Conservation (phyloP, 1,140 invertebrate species). For the Drosophila novamexicana region DNA sequence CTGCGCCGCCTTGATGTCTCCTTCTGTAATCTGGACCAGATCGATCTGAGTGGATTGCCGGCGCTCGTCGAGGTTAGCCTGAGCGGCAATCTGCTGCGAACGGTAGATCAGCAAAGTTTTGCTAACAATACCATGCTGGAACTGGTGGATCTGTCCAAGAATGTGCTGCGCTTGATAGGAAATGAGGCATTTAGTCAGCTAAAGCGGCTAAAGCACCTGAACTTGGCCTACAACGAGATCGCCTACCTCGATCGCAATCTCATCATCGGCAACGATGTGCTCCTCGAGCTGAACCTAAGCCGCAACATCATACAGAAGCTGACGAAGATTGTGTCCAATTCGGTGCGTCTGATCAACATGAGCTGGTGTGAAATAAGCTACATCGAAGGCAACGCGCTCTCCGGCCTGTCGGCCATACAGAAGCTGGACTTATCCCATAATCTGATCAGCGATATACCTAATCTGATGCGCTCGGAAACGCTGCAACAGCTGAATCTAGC, state of each 20-base stretch:
- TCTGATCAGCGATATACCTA: conserved; percentile 86
- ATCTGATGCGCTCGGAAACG: conserved; percentile 85
- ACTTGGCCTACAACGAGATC: conserved; percentile 89
- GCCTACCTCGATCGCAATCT: conserved; percentile 85
- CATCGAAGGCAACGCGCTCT: conserved; percentile 85
- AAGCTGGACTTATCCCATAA: conserved; percentile 87
- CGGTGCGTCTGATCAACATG: conserved; percentile 86
- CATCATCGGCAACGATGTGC: conserved; percentile 85
- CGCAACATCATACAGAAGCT: conserved; percentile 88
- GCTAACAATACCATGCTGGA: conserved; percentile 87
- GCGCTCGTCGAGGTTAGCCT: conserved; percentile 86
- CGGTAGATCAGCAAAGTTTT: conserved; percentile 86
- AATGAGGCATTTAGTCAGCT: conserved; percentile 86
- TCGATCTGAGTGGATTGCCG: conserved; percentile 87
- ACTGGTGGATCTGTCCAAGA: conserved; percentile 88
- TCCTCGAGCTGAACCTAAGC: conserved; percentile 87
- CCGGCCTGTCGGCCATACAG: conserved; percentile 85
- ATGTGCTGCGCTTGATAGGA: conserved; percentile 86
- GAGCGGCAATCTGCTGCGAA: conserved; percentile 87
- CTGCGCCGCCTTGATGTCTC: conserved; percentile 87
- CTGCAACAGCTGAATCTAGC: conserved; percentile 87
- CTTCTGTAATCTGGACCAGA: conserved; percentile 87
- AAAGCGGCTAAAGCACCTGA: conserved; percentile 86
- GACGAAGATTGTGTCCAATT: conserved; percentile 86
- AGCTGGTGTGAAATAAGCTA: conserved; percentile 87